Percentiles rank a stretch among this genome's conserved stretches.
Conservation (phyloP, 1,140 invertebrate species). For the Tetragnatha versicolor region DNA sequence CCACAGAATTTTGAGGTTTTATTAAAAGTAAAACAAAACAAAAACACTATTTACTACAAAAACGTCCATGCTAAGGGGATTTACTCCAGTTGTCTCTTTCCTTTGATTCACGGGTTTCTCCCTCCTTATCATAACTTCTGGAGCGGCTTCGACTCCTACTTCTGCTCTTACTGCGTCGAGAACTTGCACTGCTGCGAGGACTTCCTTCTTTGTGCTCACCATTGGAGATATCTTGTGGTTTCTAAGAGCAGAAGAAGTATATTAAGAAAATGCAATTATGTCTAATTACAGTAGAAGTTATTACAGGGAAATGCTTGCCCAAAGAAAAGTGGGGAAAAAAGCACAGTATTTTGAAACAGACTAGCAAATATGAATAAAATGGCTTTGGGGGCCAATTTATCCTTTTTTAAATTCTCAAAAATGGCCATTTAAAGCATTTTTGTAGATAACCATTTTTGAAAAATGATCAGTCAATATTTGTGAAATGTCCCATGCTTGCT, state of each 20-base stretch:
- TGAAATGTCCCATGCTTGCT: too few species aligned
- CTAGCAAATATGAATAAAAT: too few species aligned
- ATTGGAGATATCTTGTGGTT: background rate
- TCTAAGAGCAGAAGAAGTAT: background rate
- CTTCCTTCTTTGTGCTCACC: slow-evolving; percentile 8
- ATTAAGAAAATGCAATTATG: too few species aligned
- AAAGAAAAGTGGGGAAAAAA: too few species aligned
- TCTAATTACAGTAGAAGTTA: too few species aligned
- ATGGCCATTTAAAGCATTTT: too few species aligned
- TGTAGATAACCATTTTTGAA: too few species aligned
- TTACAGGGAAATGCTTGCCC: too few species aligned
- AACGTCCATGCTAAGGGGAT: background rate
- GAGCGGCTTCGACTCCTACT: slow-evolving; percentile 29
- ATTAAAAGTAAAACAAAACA: slow-evolving; percentile 28
- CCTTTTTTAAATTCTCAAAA: too few species aligned
- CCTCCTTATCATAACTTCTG: slow-evolving; percentile 10
- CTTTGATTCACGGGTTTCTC: background rate
- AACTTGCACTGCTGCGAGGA: slow-evolving; percentile 1
- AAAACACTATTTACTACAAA: background rate
- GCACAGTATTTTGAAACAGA: too few species aligned
- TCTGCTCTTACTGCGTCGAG: slow-evolving; percentile 18
- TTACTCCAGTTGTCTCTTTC: slow-evolving; percentile 36
- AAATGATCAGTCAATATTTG: too few species aligned
- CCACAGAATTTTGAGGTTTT: background rate
- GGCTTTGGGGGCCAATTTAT: too few species aligned